Evolutionary conservation across 2,113 vertebrate genomes (phyloP), one percentile per base, ranked within the genome.

Genomic region (Notechis scutatus): DNA sequence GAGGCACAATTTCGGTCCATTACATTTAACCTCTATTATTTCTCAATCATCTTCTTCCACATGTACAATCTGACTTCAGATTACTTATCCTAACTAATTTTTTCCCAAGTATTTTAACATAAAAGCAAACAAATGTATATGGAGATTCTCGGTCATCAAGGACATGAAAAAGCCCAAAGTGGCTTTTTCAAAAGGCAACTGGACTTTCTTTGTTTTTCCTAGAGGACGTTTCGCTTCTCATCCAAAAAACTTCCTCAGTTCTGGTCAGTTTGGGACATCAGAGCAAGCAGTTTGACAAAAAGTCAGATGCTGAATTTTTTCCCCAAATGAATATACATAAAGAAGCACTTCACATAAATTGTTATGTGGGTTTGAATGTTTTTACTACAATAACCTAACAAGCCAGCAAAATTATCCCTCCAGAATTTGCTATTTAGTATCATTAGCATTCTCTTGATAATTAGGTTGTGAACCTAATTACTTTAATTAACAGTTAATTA

Each of bases 401-500:
- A 69, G n/a, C 47, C 42, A 56, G 20, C 61, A 45, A 34, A 64
- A 92, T 47, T 89, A 47, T 34, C 87, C 15, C 87, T 47, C 92
- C 81, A 52, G 87, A 89, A 92, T 92, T 85, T 92, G 34, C 64
- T 89, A 57, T 89, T 89, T 89, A 47, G 54, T 50, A 74, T 45
- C 54, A 85, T 56, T 47, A 88, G 52, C 89, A 89, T 54, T 89
- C 26, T 92, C 52, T 89, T 54, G 15, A 81, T 92, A 92, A 89
- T 89, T 47, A 89, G 92, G 52, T 59, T 89, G 52, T 56, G 26
- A 85, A 20, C 50, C 24, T 89, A 56, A 85, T 92, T 57, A 39
- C 81, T 50, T 54, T 92, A 92, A 92, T 85, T 89, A 92, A 92
- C 57, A 89, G 47, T 92, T 92, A 92, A 92, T 89, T 92, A 92